Conservation (phyloP, 2,113 vertebrate genomes). For the Tragelaphus imberbis region DNA sequence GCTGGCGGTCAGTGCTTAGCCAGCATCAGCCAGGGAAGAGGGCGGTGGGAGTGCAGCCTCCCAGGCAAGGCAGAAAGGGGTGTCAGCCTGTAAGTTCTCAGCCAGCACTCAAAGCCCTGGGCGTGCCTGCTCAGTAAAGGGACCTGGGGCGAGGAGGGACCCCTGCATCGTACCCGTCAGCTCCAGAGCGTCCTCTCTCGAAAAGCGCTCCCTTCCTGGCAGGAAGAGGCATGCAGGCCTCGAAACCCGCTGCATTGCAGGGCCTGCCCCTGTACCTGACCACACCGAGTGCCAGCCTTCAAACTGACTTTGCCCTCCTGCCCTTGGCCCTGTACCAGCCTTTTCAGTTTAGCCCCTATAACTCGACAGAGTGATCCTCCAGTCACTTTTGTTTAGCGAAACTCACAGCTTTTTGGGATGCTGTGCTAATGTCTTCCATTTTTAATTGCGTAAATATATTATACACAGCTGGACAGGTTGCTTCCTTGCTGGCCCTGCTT, state of each 20-base stretch:
- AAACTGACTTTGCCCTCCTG: neutral
- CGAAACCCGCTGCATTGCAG: rapidly evolving
- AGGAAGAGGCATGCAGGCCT: rapidly evolving
- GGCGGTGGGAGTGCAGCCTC: rapidly evolving
- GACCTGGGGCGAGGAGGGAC: neutral
- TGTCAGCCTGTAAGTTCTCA: neutral
- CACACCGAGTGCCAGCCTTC: neutral
- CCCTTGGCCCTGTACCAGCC: neutral
- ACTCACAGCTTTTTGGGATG: conserved; percentile 44
- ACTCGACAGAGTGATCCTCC: neutral
- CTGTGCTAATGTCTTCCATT: conserved; percentile 64
- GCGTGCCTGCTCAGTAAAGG: neutral
- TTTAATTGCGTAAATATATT: conserved; percentile 78
- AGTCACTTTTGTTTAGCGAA: conserved; percentile 51
- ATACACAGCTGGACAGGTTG: conserved; percentile 73
- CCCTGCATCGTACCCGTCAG: rapidly evolving
- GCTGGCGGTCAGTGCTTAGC: neutral
- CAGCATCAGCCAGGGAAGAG: neutral
- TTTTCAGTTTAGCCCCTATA: neutral
- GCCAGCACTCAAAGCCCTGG: neutral
- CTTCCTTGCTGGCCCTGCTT: conserved; percentile 75
- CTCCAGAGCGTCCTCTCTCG: neutral
- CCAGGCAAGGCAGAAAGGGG: neutral
- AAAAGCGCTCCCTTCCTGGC: neutral
- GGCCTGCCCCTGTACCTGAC: rapidly evolving